Evolutionary conservation across 2,113 vertebrate genomes (phyloP).

Genomic region (Phaethornis superciliosus): DNA sequence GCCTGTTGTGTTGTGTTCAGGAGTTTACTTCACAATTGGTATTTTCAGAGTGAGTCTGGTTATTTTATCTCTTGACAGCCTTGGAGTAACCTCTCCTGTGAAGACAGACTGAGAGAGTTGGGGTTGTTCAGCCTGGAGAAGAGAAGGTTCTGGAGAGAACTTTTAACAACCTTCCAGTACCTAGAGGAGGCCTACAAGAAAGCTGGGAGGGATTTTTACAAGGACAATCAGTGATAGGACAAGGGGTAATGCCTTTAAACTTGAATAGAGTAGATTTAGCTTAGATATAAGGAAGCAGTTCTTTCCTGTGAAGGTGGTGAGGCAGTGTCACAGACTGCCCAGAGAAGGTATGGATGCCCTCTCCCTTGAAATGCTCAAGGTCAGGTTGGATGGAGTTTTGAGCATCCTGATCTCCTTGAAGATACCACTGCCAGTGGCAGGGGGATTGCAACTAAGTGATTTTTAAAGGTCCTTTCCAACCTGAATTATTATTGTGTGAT

Average conservation of each 20-base stretch:
- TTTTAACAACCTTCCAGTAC: not conserved
- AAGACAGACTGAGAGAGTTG: not conserved
- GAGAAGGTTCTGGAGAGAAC: not conserved
- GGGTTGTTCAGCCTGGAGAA: not conserved
- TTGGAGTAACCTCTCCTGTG: not conserved
- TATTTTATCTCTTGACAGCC: not conserved
- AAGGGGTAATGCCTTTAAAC: not conserved
- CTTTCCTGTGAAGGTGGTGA: not conserved
- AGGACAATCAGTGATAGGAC: not conserved
- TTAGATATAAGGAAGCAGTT: not conserved
- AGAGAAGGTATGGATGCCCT: not conserved
- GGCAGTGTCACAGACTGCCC: not conserved
- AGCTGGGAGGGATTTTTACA: not conserved
- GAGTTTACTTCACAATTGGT: not conserved
- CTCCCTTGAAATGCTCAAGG: not conserved
- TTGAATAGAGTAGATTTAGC: not conserved
- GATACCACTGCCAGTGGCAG: accelerated
- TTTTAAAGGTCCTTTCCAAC: not conserved
- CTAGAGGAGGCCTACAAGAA: not conserved
- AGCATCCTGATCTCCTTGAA: not conserved
- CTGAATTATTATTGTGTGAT: not conserved
- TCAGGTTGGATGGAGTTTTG: not conserved
- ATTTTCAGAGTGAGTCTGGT: not conserved
- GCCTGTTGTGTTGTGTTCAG: not conserved
- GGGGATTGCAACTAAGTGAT: not conserved